Evolutionary conservation across 2,797 vertebrate species (phyloP).

Genomic region (Syngnathus acus): DNA sequence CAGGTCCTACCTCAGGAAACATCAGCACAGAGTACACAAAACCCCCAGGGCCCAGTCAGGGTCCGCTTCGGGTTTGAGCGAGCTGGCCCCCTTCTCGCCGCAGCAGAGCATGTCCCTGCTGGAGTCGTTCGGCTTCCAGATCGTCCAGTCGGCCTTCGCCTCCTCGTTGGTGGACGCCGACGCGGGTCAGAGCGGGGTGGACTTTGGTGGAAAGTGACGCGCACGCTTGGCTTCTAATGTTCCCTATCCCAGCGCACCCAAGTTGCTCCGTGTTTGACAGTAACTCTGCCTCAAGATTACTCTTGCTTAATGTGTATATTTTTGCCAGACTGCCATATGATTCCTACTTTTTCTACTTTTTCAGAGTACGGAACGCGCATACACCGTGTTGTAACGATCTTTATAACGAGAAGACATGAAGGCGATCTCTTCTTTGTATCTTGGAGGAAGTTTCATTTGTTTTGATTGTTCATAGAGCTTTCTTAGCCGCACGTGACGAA

Average conservation of each 20-base stretch:
- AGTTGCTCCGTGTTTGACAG: constrained; percentile 32
- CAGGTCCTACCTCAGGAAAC: constrained; percentile 99
- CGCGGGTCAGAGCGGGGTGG: constrained; percentile 85
- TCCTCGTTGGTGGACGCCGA: constrained; percentile 93
- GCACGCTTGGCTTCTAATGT: not conserved
- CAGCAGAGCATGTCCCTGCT: constrained; percentile 99
- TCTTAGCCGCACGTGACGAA: constrained; percentile 1
- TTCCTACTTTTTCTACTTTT: constrained; percentile 50
- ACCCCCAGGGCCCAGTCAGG: constrained; percentile 73
- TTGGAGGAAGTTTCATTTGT: not conserved
- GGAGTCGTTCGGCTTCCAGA: constrained; percentile 98
- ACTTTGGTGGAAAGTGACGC: constrained; percentile 87
- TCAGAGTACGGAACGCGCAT: constrained; percentile 6
- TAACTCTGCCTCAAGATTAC: constrained; percentile 60
- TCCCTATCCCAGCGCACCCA: constrained; percentile 35
- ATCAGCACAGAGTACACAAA: constrained; percentile 96
- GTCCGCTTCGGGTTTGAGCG: constrained; percentile 70
- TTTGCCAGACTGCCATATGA: constrained; percentile 54
- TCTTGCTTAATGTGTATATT: constrained; percentile 51
- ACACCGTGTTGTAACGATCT: not conserved
- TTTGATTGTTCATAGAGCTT: constrained; percentile 20
- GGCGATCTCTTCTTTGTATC: constrained; percentile 28
- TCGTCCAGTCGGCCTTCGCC: constrained; percentile 97
- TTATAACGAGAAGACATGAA: constrained; percentile 33
- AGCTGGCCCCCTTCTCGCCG: constrained; percentile 88